These are phyloP conservation scores for Eidolon dupreanum DNA, from an alignment of 2,797 vertebrate species.

Conservation along the genomic window DNA sequence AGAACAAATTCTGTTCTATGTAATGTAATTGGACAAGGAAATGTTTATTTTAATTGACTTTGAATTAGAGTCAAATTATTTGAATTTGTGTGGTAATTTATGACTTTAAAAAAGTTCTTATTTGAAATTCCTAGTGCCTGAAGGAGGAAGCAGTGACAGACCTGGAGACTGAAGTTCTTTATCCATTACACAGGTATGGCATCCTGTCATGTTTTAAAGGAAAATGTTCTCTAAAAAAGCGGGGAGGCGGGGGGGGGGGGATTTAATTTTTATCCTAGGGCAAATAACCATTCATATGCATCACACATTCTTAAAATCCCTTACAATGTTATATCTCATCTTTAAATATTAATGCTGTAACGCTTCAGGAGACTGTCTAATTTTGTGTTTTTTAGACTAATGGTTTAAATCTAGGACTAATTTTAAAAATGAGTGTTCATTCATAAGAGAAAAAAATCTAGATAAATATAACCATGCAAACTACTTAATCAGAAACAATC, in stretches of 20 bases:
- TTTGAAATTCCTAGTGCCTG: conserved; percentile 79
- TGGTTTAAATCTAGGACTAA: conserved; percentile 7
- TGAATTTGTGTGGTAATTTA: conserved; percentile 44
- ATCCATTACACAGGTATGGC: conserved; percentile 71
- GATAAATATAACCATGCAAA: neutral
- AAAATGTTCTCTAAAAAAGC: neutral
- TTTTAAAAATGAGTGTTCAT: neutral
- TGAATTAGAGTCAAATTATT: conserved; percentile 36
- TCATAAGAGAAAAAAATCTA: conserved; percentile 3
- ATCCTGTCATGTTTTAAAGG: neutral
- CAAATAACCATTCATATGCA: neutral
- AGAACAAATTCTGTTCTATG: neutral
- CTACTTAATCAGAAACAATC: neutral
- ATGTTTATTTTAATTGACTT: conserved; percentile 43
- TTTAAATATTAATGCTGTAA: neutral
- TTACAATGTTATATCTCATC: neutral
- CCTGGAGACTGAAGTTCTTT: conserved; percentile 76
- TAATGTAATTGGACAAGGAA: conserved; percentile 6
- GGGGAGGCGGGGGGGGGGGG: neutral
- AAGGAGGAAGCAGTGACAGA: conserved; percentile 72
- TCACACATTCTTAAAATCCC: neutral
- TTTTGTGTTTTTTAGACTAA: conserved; percentile 9
- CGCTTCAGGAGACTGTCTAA: neutral
- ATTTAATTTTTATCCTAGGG: neutral
- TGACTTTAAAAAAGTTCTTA: conserved; percentile 74